Base-by-base conservation (phyloP, 2,797 vertebrate species). In the Mormyrops attenuatus region DNA sequence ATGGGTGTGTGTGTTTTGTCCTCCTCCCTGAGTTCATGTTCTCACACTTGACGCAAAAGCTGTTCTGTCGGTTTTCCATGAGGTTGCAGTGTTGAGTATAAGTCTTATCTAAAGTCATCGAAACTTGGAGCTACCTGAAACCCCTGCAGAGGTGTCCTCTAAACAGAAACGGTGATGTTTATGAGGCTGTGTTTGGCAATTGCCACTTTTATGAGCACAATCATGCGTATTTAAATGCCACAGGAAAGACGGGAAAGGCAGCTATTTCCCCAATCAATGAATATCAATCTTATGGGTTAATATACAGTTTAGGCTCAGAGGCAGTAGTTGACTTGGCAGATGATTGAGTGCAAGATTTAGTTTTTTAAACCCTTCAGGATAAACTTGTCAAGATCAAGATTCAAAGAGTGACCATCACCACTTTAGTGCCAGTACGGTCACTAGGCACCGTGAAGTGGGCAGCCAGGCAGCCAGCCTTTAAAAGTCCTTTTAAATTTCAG, bases 1-100 rank as follows among this genome's bases (percentile, higher is more conserved):
- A 49, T 52, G 82, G 89, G 87, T 89, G 91, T 91, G 92, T 90
- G 85, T 30, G 5, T 85, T 85, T 49, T 84, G 38, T 85, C n/a
- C 82, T 47, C n/a, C 20, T 85, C 47, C 49, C 15, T 41, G 73
- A 41, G 73, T 80, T 80, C 73, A 30, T 22, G 44, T 26, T 85
- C 44, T 52, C 44, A 50, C 82, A 85, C n/a, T n/a, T 85, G 17
- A 50, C n/a, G n/a, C 15, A 15, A 52, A 80, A 80, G 73, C 73
- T 52, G 44, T 26, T 85, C 47, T 85, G 82, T 85, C 44, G 3
- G 82, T 52, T 85, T 52, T 85, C 73, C 73, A 47, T 44, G 73
- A 47, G 41, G 73, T 47, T 80, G 73, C 44, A 47, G n/a, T 85
- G 82, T 85, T 85, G 82, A 44, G 41, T 4, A 47, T 17, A 38